These are phyloP conservation scores for Schizotus pectinicornis DNA, from an alignment of 2,888 invertebrate species.

Conservation along the genomic window DNA sequence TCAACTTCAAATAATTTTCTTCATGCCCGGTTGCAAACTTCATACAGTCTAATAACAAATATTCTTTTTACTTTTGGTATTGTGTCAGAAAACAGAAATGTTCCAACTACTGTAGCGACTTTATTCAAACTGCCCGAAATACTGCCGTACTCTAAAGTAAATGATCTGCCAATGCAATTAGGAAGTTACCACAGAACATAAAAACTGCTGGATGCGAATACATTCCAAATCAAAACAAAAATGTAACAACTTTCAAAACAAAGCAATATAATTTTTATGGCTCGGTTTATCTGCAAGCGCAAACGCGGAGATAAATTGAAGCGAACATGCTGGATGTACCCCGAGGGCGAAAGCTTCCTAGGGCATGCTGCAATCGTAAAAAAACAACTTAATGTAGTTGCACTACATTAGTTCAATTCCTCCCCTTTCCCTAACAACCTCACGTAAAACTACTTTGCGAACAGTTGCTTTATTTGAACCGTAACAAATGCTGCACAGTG, in stretches of 20 bases:
- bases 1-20: no score
- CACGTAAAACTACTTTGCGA: constrained; percentile 8
- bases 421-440: constrained; percentile 5
- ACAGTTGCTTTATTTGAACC: not conserved
- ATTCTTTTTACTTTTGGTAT: no score
- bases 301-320: constrained; percentile 5
- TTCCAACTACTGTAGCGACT: no score
- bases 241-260: constrained; percentile 1
- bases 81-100: no score
- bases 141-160: no score
- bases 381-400: constrained; percentile 12
- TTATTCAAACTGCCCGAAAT: no score
- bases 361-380: constrained; percentile 1
- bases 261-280: constrained; percentile 8
- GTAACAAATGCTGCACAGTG: not conserved
- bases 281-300: not conserved
- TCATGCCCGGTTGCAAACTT: no score
- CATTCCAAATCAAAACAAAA: not conserved
- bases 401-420: constrained; percentile 8
- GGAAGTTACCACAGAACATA: not conserved
- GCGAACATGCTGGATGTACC: constrained; percentile 3
- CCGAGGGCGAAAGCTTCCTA: not conserved
- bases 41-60: no score
- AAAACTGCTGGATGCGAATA: not conserved
- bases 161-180: not conserved